Conservation (phyloP, 2,888 invertebrate genomes). For the Macrosoma leucophasiata region DNA sequence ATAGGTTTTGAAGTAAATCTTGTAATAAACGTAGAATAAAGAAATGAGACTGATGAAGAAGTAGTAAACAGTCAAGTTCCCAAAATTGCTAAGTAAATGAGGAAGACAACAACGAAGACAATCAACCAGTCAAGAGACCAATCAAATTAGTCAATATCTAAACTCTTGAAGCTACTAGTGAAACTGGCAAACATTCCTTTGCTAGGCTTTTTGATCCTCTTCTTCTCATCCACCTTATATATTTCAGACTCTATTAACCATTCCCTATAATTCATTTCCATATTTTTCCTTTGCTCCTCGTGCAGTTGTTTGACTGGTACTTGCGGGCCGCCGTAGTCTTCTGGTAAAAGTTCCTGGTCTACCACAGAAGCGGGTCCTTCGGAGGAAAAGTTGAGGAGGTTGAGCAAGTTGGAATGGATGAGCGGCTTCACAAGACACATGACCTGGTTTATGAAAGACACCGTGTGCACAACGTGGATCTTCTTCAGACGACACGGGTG, state of each 20-base stretch:
- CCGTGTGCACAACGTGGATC: constrained; percentile 80
- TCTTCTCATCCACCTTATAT: constrained; percentile 71
- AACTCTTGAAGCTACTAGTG: constrained; percentile 64
- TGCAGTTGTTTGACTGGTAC: constrained; percentile 70
- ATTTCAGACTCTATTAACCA: constrained; percentile 78
- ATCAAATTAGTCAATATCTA: constrained; percentile 62
- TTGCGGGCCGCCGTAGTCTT: constrained; percentile 78
- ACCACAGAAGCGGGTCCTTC: constrained; percentile 67
- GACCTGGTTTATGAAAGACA: constrained; percentile 80
- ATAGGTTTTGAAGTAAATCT: too few species aligned
- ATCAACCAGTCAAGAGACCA: too few species aligned
- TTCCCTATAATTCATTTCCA: constrained; percentile 76
- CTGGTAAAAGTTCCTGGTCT: constrained; percentile 58
- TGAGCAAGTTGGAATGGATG: constrained; percentile 77
- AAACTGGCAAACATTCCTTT: constrained; percentile 69
- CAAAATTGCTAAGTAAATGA: too few species aligned
- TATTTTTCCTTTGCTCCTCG: constrained; percentile 69
- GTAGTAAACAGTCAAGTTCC: too few species aligned
- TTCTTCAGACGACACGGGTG: constrained; percentile 80
- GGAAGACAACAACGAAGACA: too few species aligned
- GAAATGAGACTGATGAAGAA: too few species aligned
- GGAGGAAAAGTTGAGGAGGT: constrained; percentile 75
- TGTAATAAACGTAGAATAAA: too few species aligned
- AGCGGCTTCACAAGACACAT: constrained; percentile 80
- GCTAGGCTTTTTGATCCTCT: constrained; percentile 62